Conservation (phyloP, 2,113 vertebrate genomes). For the Spea bombifrons region DNA sequence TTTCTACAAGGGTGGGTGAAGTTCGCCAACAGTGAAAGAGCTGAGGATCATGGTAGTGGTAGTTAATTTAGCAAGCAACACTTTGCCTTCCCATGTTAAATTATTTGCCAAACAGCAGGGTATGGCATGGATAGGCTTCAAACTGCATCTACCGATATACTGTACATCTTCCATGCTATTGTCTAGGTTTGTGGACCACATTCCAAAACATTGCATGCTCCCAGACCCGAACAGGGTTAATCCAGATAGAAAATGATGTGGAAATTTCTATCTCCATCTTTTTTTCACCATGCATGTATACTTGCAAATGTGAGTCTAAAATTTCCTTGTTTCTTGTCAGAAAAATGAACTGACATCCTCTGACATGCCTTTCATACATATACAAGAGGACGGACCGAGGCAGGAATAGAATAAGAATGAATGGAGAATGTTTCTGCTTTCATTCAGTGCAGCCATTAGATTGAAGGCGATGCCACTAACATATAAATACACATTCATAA, state of each 20-base stretch:
- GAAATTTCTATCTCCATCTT: neutral
- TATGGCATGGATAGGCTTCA: no score
- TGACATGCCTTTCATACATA: slow-evolving; percentile 32
- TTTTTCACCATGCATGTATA: neutral
- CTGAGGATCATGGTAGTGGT: no score
- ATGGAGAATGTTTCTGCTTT: slow-evolving; percentile 32
- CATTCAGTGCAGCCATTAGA: slow-evolving; percentile 2
- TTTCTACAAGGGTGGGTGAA: no score
- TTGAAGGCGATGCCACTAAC: slow-evolving; percentile 1
- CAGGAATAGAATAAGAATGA: slow-evolving; percentile 29
- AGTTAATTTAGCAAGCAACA: no score
- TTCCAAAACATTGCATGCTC: no score
- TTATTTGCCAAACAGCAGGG: no score
- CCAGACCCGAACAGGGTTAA: no score
- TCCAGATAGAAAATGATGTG: neutral
- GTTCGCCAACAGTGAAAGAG: no score
- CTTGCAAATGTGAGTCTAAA: neutral
- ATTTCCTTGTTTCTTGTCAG: neutral
- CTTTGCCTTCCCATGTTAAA: no score
- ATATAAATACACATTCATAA: slow-evolving; percentile 35
- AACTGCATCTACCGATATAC: no score
- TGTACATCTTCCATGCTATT: no score
- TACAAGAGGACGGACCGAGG: slow-evolving; percentile 16
- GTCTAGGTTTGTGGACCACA: no score
- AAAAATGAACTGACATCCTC: slow-evolving; percentile 21